Evolutionary conservation across 2,888 invertebrate species (phyloP), one percentile per base, ranked within the genome.

Genomic region (Apotomis turbidana): DNA sequence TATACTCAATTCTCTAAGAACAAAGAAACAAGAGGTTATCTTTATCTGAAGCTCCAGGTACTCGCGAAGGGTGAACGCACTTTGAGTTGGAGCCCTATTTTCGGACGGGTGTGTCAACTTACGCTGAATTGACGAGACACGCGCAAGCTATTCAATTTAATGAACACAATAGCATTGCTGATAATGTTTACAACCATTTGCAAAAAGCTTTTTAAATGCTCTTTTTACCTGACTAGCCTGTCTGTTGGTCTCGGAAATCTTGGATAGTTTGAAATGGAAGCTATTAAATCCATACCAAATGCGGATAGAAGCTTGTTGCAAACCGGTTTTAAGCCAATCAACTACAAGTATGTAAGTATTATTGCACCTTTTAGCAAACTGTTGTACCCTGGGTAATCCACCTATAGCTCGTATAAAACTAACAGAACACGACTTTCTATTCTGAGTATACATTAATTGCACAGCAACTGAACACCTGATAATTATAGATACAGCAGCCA

Each of bases 61-160:
- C 62, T 59, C 38, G 13, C 4, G 54, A 36, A 59, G 68, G 72
- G 68, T 72, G 68, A 72, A 72, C 27, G 72, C 63, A 72, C 72
- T 72, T 72, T 72, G 58, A 51, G 54, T 63, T 70, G 63, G 63
- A 63, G 72, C 52, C 72, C 72, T 72, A 68, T 68, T 72, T 72
- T 72, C 36, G 63, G 63, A 68, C 72, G 68, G 62, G 63, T 58
- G 63, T 72, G 72, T 59, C 72, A 72, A 72, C 72, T 68, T 68
- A 46, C 44, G 57, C 38, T 63, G 12, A 68, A 72, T 67, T 57
- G 60, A 54, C 68, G 52, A 71, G 68, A 27, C 72, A 38, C 63
- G 68, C 68, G 68, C 61, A 41, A 51, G 55, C 49, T 12, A 12
- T 54, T 8, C 10, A 46, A 9, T 6, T 15, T 36, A 60, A 69